phyloP scores from a whole-genome alignment of 2,888 invertebrate species.

The Bellardia pandia region DNA sequence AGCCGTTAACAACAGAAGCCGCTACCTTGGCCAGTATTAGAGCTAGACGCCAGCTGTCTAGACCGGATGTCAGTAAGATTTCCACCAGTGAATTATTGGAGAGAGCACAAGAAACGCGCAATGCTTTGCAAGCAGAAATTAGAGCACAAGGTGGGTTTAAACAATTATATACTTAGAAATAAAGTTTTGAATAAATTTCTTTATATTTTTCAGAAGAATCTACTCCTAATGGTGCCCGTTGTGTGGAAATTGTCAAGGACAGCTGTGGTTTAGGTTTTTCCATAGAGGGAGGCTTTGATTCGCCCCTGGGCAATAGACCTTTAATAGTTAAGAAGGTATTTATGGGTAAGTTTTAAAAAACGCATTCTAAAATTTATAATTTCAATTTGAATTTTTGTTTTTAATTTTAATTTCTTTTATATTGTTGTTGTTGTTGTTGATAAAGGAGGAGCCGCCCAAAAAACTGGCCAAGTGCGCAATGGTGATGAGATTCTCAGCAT shows the following conservation, averaged over 20 bases:
- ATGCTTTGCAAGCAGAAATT: slow-evolving; percentile 83
- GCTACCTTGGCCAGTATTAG: slow-evolving; percentile 80
- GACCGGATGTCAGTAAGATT: slow-evolving; percentile 81
- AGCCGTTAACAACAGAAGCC: slow-evolving; percentile 74
- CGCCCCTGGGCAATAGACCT: slow-evolving; percentile 94
- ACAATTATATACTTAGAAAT: no score
- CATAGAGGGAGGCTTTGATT: slow-evolving; percentile 96
- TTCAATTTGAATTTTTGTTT: neutral
- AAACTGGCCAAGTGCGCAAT: slow-evolving; percentile 91
- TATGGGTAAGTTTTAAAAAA: slow-evolving; percentile 88
- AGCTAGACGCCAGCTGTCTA: slow-evolving; percentile 81
- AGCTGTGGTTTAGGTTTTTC: slow-evolving; percentile 97
- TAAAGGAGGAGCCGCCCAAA: slow-evolving; percentile 94
- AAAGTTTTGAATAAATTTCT: neutral
- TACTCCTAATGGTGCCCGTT: slow-evolving; percentile 78
- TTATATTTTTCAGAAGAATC: slow-evolving; percentile 77
- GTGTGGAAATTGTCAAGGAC: slow-evolving; percentile 85
- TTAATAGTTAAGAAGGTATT: slow-evolving; percentile 96
- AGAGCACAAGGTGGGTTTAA: slow-evolving; percentile 80
- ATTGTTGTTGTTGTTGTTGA: neutral
- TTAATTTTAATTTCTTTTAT: slow-evolving; percentile 6
- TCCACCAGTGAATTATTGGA: slow-evolving; percentile 83
- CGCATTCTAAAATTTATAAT: slow-evolving; percentile 18
- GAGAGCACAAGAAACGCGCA: slow-evolving; percentile 82
- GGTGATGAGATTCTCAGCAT: slow-evolving; percentile 95